Evolutionary conservation across 2,888 invertebrate genomes (phyloP).

Genomic region (Dryobotodes eremita): DNA sequence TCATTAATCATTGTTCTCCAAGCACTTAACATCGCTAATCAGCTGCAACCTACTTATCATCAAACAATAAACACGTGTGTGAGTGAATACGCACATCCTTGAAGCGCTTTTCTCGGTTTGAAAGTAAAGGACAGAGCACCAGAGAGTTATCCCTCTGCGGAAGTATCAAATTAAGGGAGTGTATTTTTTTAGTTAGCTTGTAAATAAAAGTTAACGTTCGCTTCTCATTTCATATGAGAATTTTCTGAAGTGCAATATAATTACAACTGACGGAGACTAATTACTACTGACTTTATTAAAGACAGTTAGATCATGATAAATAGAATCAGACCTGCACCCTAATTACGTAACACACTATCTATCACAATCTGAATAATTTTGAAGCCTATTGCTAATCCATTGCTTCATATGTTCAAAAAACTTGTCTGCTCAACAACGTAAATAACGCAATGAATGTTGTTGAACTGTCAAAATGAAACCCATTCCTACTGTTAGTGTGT

Average conservation of each 20-base stretch:
- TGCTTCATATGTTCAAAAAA: too few relatives aligned
- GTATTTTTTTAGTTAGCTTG: background rate
- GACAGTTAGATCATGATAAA: background rate
- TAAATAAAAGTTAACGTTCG: background rate
- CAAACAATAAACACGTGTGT: slow-evolving; percentile 44
- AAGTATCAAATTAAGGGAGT: slow-evolving; percentile 3
- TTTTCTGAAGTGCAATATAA: background rate
- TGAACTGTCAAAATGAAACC: too few relatives aligned
- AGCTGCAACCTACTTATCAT: slow-evolving; percentile 43
- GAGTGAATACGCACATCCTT: slow-evolving; percentile 30
- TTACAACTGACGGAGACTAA: background rate
- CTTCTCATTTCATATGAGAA: background rate
- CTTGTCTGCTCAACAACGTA: too few relatives aligned
- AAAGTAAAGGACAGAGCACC: slow-evolving; percentile 20
- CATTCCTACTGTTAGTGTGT: too few relatives aligned
- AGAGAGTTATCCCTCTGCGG: background rate
- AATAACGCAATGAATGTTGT: too few relatives aligned
- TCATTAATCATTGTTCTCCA: slow-evolving; percentile 44
- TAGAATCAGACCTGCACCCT: background rate
- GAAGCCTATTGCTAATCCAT: too few relatives aligned
- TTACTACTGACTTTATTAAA: background rate
- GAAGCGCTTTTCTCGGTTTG: background rate
- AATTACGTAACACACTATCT: too few relatives aligned
- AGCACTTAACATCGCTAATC: slow-evolving; percentile 54
- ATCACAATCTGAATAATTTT: too few relatives aligned